These are phyloP conservation scores for Clepsis dumicolana DNA, from an alignment of 2,888 invertebrate species.

Conservation along the genomic window DNA sequence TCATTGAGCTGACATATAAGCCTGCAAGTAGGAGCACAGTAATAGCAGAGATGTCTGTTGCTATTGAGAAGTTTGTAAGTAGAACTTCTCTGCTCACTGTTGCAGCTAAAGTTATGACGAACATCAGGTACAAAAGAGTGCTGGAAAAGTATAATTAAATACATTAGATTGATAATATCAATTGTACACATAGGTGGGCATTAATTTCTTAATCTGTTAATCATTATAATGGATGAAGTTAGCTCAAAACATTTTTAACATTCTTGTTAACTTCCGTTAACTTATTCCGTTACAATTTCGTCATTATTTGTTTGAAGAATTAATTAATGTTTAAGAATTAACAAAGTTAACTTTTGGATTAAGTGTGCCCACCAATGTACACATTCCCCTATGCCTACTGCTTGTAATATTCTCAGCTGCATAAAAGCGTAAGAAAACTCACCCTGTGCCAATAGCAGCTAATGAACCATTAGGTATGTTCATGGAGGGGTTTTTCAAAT, in stretches of 20 bases:
- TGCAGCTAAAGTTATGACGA: conserved; percentile 95
- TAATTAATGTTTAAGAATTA: too few relatives aligned
- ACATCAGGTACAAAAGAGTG: conserved; percentile 95
- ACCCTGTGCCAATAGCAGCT: conserved; percentile 96
- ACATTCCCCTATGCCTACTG: too few relatives aligned
- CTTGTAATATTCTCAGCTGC: background rate
- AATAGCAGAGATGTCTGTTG: conserved; percentile 95
- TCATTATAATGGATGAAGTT: too few relatives aligned
- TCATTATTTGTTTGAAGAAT: too few relatives aligned
- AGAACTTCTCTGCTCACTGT: conserved; percentile 92
- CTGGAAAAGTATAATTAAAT: conserved; percentile 75
- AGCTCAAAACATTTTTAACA: too few relatives aligned
- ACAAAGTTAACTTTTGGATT: too few relatives aligned
- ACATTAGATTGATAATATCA: background rate
- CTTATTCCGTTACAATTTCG: too few relatives aligned
- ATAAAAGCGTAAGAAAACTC: conserved; percentile 36
- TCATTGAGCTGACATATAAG: conserved; percentile 98
- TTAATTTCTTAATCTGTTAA: too few relatives aligned
- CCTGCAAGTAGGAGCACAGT: conserved; percentile 95
- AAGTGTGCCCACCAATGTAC: too few relatives aligned
- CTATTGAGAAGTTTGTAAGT: conserved; percentile 94
- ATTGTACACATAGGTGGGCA: too few relatives aligned
- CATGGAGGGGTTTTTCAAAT: conserved; percentile 95
- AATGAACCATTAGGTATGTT: conserved; percentile 98
- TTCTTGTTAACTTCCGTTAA: too few relatives aligned